Conservation (phyloP, 2,888 invertebrate genomes). For the Drosophila anceps region DNA sequence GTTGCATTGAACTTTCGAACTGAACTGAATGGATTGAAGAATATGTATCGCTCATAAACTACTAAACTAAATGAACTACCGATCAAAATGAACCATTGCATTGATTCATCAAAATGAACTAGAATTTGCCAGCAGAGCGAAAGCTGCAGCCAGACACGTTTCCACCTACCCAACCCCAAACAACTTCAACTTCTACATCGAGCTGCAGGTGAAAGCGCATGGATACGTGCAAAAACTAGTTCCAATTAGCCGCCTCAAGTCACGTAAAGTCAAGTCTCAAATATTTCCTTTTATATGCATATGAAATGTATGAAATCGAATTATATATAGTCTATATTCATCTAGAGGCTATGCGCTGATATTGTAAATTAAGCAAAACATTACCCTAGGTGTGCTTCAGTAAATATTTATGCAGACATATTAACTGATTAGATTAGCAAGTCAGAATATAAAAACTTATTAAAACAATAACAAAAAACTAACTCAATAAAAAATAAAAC, state of each 20-base stretch:
- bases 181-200: slow-evolving; percentile 1
- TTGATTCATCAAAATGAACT: neutral
- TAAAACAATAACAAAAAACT: slow-evolving; percentile 1
- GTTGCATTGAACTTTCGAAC: too few relatives aligned
- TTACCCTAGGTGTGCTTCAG: slow-evolving; percentile 8
- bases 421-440: slow-evolving; percentile 18
- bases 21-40: too few relatives aligned
- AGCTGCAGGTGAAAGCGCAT: slow-evolving; percentile 14
- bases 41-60: neutral
- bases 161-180: neutral
- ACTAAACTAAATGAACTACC: neutral
- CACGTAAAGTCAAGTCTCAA: neutral
- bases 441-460: slow-evolving; percentile 2
- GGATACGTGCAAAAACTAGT: slow-evolving; percentile 16
- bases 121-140: neutral
- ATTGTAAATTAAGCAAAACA: slow-evolving; percentile 1
- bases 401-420: slow-evolving; percentile 14
- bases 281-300: neutral
- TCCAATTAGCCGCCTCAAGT: neutral
- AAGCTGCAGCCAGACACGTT: slow-evolving; percentile 20
- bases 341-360: neutral
- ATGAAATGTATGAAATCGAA: neutral
- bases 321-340: neutral
- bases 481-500: slow-evolving; percentile 9
- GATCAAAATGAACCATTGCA: neutral